These are phyloP conservation scores for Sminthurides aquaticus DNA, from an alignment of 2,888 invertebrate species.

Conservation along the genomic window DNA sequence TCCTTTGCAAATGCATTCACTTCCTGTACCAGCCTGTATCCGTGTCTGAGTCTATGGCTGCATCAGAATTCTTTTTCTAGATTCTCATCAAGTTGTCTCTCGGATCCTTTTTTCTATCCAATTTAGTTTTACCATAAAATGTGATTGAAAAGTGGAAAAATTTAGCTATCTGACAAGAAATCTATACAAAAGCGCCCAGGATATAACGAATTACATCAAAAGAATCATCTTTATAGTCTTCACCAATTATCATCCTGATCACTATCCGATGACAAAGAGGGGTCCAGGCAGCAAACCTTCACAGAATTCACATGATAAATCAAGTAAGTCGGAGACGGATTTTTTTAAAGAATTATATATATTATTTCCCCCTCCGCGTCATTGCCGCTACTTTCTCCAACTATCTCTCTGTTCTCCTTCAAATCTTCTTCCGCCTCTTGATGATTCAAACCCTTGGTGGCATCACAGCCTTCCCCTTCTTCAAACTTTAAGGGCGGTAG, in stretches of 20 bases:
- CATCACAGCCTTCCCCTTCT: too few species aligned
- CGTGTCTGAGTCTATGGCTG: too few species aligned
- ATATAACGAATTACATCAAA: background rate
- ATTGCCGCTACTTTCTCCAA: background rate
- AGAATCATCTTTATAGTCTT: background rate
- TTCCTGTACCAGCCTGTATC: too few species aligned
- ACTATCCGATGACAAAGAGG: background rate
- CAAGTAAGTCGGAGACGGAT: background rate
- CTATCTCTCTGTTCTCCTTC: too few species aligned
- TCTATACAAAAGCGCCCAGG: background rate
- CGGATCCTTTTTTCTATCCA: background rate
- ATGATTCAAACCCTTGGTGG: too few species aligned
- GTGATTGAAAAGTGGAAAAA: background rate
- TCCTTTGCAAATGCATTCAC: too few species aligned
- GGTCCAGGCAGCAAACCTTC: background rate
- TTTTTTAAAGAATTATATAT: background rate
- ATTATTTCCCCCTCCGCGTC: background rate
- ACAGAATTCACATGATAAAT: background rate
- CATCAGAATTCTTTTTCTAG: too few species aligned
- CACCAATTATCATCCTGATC: background rate
- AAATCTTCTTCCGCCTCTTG: too few species aligned
- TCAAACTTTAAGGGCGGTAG: too few species aligned
- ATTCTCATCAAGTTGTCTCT: too few species aligned
- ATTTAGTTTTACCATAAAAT: background rate
- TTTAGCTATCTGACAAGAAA: background rate